These are phyloP conservation scores for Bubo bubo DNA, from an alignment of 2,113 vertebrate species.

Conservation along the genomic window DNA sequence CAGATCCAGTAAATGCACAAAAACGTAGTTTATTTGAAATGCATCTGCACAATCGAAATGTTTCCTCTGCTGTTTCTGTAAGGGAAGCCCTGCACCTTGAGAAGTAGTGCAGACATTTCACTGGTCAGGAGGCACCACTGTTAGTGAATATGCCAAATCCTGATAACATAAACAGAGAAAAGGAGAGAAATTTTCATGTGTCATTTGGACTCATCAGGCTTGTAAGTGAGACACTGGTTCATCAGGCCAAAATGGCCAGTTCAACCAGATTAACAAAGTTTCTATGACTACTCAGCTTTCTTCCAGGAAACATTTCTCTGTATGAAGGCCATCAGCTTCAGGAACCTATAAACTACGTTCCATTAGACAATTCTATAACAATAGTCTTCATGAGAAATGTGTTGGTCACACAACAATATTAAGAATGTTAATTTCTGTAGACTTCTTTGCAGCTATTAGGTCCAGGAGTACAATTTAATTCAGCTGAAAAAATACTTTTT, in stretches of 20 bases:
- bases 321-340: not conserved
- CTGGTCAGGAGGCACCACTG: not conserved
- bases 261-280: not conserved
- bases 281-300: not conserved
- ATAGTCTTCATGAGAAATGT: not conserved
- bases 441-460: not conserved
- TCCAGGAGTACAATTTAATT: not conserved
- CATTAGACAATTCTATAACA: not conserved
- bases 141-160: not conserved
- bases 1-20: not conserved
- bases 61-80: not conserved
- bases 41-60: not conserved
- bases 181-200: not conserved
- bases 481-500: not conserved
- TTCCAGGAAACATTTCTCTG: not conserved
- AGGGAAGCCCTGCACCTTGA: not conserved
- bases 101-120: not conserved
- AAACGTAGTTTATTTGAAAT: not conserved
- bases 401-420: not conserved
- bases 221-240: accelerated
- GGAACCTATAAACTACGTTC: accelerated
- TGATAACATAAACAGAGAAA: not conserved
- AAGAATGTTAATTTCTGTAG: not conserved
- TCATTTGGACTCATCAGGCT: not conserved
- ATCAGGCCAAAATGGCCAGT: not conserved